Base-by-base conservation (phyloP, 2,797 vertebrate genomes). In the Argyrosomus regius region DNA sequence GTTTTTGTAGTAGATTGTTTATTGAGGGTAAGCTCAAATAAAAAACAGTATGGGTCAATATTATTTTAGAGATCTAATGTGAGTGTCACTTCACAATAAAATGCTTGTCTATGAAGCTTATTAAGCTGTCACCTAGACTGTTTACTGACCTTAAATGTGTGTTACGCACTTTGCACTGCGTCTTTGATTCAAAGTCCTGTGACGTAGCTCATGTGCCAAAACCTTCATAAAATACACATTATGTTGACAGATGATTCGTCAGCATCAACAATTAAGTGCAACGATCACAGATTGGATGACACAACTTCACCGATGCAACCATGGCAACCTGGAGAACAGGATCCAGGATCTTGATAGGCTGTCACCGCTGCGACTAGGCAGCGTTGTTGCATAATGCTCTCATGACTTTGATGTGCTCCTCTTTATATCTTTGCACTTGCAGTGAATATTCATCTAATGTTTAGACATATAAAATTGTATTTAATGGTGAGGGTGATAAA, bases 221-320 rank as follows among this genome's bases (percentile, higher is more conserved):
- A 49, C 3, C 8, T 9, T 39, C 35, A 39, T 39, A 39, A 39
- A 39, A 39, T 9, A 39, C 35, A 39, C 35, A 39, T 3, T 39
- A 39, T 39, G 35, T 39, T 39, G 35, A 39, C 35, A 66, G 22
- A 48, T 67, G 20, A 87, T 75, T 80, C 11, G 8, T 86, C 57
- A 63, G 5, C 20, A 0, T 81, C 68, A 75, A 76, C 59, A 81
- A 67, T 81, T 68, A 64, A 85, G 82, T 24, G 24, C 54, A 81
- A 59, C 1, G 11, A 72, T 82, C 67, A 69, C 77, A 89, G 83
- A 89, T 80, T 65, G 78, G 26, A 80, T 84, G 78, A 77, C 80
- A 87, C 70, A 79, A 89, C 59, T 82, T 87, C 76, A 82, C 80
- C 74, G 66, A 78, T 73, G 88, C 76, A 89, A 86, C 89, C 88